Evolutionary conservation across 2,797 vertebrate species (phyloP).

Genomic region (Dromococcyx pavoninus): DNA sequence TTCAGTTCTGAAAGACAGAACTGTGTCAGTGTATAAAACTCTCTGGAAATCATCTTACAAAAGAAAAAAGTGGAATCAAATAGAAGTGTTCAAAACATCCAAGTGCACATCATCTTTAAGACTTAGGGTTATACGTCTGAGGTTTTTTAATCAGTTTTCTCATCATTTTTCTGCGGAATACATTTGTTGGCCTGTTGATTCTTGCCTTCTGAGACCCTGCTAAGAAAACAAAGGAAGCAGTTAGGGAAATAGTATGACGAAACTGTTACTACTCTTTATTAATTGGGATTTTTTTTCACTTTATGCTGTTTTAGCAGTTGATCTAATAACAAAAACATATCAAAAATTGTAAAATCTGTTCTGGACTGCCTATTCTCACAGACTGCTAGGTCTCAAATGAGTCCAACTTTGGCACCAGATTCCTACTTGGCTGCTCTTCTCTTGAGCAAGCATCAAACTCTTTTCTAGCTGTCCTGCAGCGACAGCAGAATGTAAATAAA

Average conservation of each 20-base stretch:
- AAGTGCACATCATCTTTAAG: neutral
- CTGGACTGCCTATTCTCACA: neutral
- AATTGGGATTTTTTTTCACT: neutral
- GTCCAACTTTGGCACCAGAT: neutral
- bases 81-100: neutral
- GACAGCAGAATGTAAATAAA: neutral
- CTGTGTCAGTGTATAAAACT: slow-evolving; percentile 6
- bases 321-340: neutral
- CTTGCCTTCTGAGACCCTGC: slow-evolving; percentile 25
- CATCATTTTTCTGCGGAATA: neutral
- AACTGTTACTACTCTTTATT: neutral
- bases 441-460: neutral
- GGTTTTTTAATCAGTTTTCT: slow-evolving; percentile 36
- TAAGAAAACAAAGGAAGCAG: slow-evolving; percentile 44
- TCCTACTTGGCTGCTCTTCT: neutral
- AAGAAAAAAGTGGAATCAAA: neutral
- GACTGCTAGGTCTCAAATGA: neutral
- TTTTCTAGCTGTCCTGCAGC: neutral
- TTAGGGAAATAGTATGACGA: neutral
- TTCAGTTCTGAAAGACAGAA: slow-evolving; percentile 31
- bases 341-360: neutral
- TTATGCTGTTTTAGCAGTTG: neutral
- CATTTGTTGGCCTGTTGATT: neutral
- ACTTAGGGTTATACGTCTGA: neutral
- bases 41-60: neutral